phyloP scores from a whole-genome alignment of 1,140 invertebrate genomes.

The Vollenhovia emeryi region DNA sequence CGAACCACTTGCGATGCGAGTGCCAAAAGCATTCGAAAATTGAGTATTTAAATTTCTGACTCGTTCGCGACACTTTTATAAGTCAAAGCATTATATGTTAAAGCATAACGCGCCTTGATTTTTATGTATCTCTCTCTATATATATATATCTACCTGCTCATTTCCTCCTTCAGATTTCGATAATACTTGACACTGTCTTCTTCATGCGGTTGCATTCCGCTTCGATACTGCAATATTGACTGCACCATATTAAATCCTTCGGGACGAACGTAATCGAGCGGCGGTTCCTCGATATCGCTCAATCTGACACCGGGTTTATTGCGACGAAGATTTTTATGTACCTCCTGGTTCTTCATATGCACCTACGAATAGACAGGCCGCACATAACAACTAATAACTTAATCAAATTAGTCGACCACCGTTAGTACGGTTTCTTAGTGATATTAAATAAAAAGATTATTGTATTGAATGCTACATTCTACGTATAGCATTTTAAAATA shows the following conservation, averaged over 20 bases:
- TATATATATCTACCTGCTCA: conserved; percentile 84
- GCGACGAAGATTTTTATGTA: conserved; percentile 88
- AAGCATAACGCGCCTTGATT: background rate
- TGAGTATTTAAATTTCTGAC: conserved; percentile 76
- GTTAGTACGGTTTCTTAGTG: background rate
- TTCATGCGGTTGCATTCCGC: conserved; percentile 80
- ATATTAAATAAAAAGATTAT: background rate
- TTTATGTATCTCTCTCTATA: background rate
- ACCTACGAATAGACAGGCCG: conserved; percentile 82
- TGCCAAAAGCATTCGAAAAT: conserved; percentile 83
- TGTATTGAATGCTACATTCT: no score
- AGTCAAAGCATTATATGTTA: background rate
- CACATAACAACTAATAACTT: background rate
- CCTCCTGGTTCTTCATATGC: conserved; percentile 89
- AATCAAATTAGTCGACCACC: background rate
- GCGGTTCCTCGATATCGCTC: conserved; percentile 85
- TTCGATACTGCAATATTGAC: conserved; percentile 82
- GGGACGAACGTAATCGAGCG: conserved; percentile 87
- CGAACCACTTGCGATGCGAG: conserved; percentile 85
- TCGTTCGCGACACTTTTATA: conserved; percentile 14
- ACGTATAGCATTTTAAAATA: no score
- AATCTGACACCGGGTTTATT: conserved; percentile 88
- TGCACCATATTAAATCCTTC: conserved; percentile 88
- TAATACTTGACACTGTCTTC: conserved; percentile 85
- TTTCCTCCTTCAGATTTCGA: conserved; percentile 85